These are phyloP conservation scores for Scalopus aquaticus DNA, from an alignment of 2,113 vertebrate species.

Conservation along the genomic window DNA sequence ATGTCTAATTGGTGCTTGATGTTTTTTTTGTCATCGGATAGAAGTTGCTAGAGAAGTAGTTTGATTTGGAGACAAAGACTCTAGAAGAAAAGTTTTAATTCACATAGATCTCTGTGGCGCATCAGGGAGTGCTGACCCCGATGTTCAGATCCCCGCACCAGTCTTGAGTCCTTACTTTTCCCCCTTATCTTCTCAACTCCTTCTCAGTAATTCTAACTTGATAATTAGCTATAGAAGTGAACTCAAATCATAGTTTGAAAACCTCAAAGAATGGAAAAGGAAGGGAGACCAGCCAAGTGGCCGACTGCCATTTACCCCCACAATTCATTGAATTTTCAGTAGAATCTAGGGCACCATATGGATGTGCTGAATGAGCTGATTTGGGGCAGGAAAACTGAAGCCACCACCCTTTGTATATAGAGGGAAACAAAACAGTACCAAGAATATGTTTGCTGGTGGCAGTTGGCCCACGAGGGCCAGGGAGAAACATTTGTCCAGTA, in stretches of 20 bases:
- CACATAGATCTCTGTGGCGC: neutral
- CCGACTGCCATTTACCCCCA: neutral
- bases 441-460: conserved; percentile 3
- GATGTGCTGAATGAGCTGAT: neutral
- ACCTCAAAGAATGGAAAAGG: neutral
- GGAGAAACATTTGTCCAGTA: neutral
- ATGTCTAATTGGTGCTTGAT: neutral
- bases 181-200: neutral
- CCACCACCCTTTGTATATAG: neutral
- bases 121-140: neutral
- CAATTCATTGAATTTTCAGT: neutral
- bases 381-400: neutral
- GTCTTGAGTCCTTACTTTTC: neutral
- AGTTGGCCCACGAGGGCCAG: neutral
- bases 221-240: neutral
- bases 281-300: neutral
- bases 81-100: neutral
- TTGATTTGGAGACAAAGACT: neutral
- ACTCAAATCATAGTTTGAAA: neutral
- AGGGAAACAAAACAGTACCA: neutral
- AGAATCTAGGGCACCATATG: neutral
- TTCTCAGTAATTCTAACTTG: neutral
- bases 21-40: neutral
- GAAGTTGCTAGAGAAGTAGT: neutral
- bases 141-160: fast-evolving